A percentile compares a stretch with the other conserved stretches of the same genome.
Conservation (phyloP, 2,113 vertebrate genomes). For the Romanogobio albipinnatus region DNA sequence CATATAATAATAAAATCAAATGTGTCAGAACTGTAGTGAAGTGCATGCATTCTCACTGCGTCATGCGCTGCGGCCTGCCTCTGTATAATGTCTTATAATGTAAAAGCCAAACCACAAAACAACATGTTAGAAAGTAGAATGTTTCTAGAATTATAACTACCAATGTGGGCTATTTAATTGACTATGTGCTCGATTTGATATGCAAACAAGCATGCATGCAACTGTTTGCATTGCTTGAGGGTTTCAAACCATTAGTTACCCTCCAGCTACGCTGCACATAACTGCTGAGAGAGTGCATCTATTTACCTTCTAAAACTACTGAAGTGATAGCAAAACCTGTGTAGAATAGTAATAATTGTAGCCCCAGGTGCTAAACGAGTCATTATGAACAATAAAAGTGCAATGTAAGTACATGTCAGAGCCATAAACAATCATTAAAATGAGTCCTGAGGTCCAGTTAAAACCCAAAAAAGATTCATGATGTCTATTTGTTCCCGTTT, state of each 20-base stretch:
- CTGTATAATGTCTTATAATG: neutral
- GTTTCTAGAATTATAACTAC: conserved; percentile 6
- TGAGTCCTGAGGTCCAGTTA: neutral
- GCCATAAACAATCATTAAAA: neutral
- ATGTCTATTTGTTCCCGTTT: conserved; percentile 58
- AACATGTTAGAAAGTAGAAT: neutral
- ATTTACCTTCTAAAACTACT: conserved; percentile 26
- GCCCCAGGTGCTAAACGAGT: neutral
- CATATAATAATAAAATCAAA: neutral
- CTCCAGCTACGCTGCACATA: neutral
- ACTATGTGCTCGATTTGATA: neutral
- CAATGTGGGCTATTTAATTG: neutral
- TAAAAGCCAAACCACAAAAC: neutral
- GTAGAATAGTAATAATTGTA: neutral
- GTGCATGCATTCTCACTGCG: neutral
- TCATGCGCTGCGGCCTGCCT: neutral
- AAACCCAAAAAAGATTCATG: neutral
- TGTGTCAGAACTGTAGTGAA: neutral
- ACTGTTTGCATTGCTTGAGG: neutral
- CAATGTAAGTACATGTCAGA: neutral
- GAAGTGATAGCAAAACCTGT: neutral
- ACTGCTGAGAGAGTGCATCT: neutral
- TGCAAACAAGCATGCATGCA: neutral
- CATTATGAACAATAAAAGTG: conserved; percentile 18
- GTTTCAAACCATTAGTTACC: conserved; percentile 5